phyloP scores from a whole-genome alignment of 1,140 invertebrate species.

The Nasonia vitripennis region DNA sequence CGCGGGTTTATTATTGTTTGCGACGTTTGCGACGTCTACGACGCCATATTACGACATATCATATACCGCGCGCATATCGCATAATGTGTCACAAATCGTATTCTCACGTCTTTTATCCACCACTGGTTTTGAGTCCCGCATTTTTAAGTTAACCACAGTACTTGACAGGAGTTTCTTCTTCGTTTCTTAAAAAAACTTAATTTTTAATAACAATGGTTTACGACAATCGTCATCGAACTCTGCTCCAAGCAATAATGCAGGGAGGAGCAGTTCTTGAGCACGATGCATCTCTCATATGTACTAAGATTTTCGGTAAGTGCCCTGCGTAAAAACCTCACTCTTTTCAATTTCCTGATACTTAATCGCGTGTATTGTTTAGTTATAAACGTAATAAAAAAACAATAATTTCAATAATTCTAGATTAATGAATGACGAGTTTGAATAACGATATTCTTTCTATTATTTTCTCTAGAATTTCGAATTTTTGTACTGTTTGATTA shows the following conservation, averaged over 20 bases:
- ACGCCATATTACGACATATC: no score
- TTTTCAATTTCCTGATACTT: background rate
- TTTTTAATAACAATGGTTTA: conserved; percentile 52
- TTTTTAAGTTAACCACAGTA: background rate
- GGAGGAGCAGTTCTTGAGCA: conserved; percentile 54
- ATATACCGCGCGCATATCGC: no score
- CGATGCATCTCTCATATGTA: conserved; percentile 51
- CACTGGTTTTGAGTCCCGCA: no score
- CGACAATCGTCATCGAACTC: conserved; percentile 52
- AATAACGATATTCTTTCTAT: no score
- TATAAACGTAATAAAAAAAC: background rate
- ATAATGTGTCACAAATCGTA: no score
- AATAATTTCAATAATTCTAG: no score
- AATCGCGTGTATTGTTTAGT: no score
- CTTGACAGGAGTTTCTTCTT: background rate
- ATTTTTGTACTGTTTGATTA: background rate
- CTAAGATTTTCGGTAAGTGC: conserved; percentile 60
- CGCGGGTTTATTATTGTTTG: no score
- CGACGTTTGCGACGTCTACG: no score
- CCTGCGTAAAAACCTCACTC: background rate
- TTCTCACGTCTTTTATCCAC: no score
- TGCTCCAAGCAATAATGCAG: conserved; percentile 61
- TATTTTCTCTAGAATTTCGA: no score
- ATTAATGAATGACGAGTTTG: no score
- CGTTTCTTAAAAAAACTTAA: background rate